phyloP scores from a whole-genome alignment of 2,797 vertebrate species.

The Macroramphosus scolopax region DNA sequence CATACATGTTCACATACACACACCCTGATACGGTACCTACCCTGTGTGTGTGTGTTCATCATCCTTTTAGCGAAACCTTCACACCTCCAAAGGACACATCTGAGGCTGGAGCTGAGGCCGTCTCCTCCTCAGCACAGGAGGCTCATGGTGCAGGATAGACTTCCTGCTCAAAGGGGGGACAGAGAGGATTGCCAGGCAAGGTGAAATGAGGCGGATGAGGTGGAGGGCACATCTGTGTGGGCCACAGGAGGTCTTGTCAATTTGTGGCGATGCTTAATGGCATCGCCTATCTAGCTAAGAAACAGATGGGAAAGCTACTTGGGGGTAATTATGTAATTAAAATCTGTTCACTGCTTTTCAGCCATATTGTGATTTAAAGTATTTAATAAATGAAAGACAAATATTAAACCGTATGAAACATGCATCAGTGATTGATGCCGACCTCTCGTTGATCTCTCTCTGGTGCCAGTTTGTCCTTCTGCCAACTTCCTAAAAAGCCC shows the following conservation, averaged over 20 bases:
- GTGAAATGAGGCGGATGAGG: constrained; percentile 36
- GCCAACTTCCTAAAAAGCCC: too few relatives aligned
- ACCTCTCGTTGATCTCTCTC: neutral
- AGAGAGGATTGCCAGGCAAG: constrained; percentile 34
- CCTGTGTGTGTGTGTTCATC: constrained; percentile 19
- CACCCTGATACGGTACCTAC: neutral
- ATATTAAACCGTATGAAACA: neutral
- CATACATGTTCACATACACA: constrained; percentile 12
- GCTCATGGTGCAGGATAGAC: constrained; percentile 15
- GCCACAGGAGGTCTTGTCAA: constrained; percentile 24
- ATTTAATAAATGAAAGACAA: neutral
- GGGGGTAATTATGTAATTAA: constrained; percentile 2
- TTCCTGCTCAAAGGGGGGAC: constrained; percentile 33
- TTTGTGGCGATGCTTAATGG: constrained; percentile 30
- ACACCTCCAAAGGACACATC: constrained; percentile 62
- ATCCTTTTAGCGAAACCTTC: constrained; percentile 60
- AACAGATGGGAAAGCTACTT: constrained; percentile 21
- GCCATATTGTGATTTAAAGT: neutral
- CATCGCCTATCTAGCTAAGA: constrained; percentile 7
- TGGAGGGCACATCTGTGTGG: constrained; percentile 41
- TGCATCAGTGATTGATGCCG: neutral
- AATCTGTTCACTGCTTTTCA: constrained; percentile 5
- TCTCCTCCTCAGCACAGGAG: constrained; percentile 24
- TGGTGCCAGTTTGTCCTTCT: neutral
- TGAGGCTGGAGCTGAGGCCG: constrained; percentile 40